Conservation (phyloP, 2,113 vertebrate species). For the Chaetodon auriga region DNA sequence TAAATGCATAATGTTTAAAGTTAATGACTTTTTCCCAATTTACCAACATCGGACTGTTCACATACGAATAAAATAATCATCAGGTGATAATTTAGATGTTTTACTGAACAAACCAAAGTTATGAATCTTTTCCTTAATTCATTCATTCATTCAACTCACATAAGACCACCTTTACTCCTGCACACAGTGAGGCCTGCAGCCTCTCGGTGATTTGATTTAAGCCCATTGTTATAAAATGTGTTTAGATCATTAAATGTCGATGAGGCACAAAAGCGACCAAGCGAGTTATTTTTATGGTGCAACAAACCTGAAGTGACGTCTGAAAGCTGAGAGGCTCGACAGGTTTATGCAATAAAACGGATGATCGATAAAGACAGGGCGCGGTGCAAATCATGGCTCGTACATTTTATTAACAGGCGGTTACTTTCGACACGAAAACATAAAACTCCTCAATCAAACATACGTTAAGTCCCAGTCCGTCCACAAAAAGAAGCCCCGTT, state of each 20-base stretch:
- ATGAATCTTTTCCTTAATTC: background rate
- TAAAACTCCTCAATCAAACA: accelerated
- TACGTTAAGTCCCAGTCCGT: background rate
- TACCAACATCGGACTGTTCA: background rate
- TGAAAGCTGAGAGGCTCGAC: background rate
- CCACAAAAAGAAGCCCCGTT: background rate
- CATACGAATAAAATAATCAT: no score
- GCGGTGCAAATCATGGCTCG: slow-evolving; percentile 27
- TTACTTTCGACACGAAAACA: accelerated
- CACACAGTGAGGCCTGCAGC: no score
- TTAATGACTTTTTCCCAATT: background rate
- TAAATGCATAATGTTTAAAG: background rate
- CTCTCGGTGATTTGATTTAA: background rate
- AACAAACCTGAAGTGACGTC: slow-evolving; percentile 19
- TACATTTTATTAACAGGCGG: accelerated
- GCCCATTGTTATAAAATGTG: no score
- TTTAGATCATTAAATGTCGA: background rate
- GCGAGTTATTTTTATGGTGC: slow-evolving; percentile 18
- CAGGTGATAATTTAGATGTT: no score
- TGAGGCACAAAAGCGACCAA: background rate
- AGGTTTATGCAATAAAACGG: slow-evolving; percentile 43
- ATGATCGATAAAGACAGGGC: slow-evolving; percentile 55
- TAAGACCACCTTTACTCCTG: accelerated
- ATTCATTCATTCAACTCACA: background rate
- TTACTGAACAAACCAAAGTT: background rate